Base-by-base conservation (phyloP, 2,113 vertebrate genomes). In the Heterochromis multidens region DNA sequence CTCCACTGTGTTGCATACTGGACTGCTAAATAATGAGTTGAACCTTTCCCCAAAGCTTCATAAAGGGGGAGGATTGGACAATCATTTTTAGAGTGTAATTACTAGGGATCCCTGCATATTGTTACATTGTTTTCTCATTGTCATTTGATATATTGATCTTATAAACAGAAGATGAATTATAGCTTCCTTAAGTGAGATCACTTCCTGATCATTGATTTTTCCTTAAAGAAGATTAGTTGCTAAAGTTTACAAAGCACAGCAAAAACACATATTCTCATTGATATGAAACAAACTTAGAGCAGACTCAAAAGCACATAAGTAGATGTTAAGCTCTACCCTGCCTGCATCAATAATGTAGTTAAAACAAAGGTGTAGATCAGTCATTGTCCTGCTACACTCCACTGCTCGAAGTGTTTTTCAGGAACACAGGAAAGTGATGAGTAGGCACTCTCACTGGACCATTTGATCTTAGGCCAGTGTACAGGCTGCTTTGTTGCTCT, bases 401-500 rank as follows among this genome's bases (percentile, higher is more conserved):
- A 21, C 43, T 54, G 79, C 83, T 81, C 29, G 21, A 14, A 87
- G 23, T 74, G 84, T 82, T 86, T 79, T 86, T 79, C 29, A 49
- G 59, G 43, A 58, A 67, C 33, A 59, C 25, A 25, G 80, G 49
- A 90, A 89, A 89, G 62, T 78, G 84, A 88, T 88, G 89, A 88
- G 84, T 82, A 12, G 52, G 87, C 86, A 31, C 61, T 86, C 65
- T 79, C 33, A 6, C 23, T 2, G 59, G 63, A 77, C 72, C 46
- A 33, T 78, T 89, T 88, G 90, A 80, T 87, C 86, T 60, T 2
- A 19, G 61, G 85, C 91, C 90, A 92, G 33, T 49, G 43, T 86
- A 57, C 80, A 76, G 21, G 12, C 23, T 29, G 58, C 77, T 83
- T 67, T 82, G 43, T 70, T 85, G 52, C 80, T 77, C 29, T 72